Percentiles rank a stretch among this genome's conserved stretches.
phyloP scores from a whole-genome alignment of 1,140 invertebrate species.

The Eurosta solidaginis region DNA sequence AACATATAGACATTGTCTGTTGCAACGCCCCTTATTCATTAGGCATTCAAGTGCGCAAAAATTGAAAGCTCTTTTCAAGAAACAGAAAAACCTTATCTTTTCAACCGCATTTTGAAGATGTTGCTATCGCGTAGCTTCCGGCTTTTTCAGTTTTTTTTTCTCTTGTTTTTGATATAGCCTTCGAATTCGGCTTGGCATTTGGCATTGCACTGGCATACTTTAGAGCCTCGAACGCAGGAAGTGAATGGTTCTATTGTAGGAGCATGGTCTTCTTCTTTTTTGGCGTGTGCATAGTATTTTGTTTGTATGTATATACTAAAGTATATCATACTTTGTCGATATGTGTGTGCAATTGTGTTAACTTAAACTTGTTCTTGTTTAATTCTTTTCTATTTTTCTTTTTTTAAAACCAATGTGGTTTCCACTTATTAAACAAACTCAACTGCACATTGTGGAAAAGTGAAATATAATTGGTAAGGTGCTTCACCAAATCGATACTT shows the following conservation, averaged over 20 bases:
- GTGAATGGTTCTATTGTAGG: neutral
- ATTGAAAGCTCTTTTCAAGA: neutral
- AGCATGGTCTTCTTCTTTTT: neutral
- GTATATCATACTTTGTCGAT: too few relatives aligned
- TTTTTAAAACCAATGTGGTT: too few relatives aligned
- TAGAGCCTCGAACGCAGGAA: neutral
- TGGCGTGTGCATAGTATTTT: neutral
- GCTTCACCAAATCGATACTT: too few relatives aligned
- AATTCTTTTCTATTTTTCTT: too few relatives aligned
- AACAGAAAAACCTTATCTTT: neutral
- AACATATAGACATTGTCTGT: too few relatives aligned
- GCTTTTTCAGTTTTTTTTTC: too few relatives aligned
- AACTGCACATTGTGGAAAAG: too few relatives aligned
- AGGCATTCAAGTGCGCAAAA: neutral
- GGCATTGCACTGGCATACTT: neutral
- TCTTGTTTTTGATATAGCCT: too few relatives aligned
- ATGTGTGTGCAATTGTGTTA: neutral
- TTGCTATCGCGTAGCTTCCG: neutral
- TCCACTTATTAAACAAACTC: too few relatives aligned
- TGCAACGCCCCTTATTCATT: too few relatives aligned
- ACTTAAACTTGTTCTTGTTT: neutral
- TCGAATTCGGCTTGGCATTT: neutral
- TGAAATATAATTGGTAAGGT: too few relatives aligned
- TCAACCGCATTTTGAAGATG: neutral
- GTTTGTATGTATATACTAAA: neutral